Base-by-base conservation (phyloP, 37 sponge, comb jelly and placozoan genomes). In the Haliclona indistincta region DNA sequence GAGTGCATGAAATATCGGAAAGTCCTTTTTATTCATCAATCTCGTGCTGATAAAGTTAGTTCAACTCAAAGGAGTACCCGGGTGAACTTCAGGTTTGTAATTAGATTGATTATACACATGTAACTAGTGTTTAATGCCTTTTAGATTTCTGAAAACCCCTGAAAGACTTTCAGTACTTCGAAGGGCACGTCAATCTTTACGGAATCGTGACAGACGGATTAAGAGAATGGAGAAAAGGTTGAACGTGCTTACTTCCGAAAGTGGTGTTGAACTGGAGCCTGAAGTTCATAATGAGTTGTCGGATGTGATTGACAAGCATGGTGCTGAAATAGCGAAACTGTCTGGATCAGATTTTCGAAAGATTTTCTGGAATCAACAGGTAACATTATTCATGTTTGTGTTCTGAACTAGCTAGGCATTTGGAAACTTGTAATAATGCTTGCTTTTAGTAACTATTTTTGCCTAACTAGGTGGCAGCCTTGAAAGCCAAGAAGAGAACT, bases 311-410 rank as follows among this genome's bases (percentile, higher is more conserved):
- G n/a, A 58, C 11, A 26, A 58, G 26, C 11, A 58, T 25, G n/a
- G 28, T n/a, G 13, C 22, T 2, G 4, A 68, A 3, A 68, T 68
- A 2, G 15, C 34, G 13, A 5, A 29, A 2, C 20, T 68, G 6
- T 15, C 69, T 39, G 43, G 2, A 23, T 4, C 43, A 4, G 30
- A 37, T 7, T 68, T 68, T 40, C 2, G 45, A 42, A 68, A 43
- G 7, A 2, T 68, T 39, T 68, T 68, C 43, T 68, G 69, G 69
- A 43, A 68, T 2, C 69, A 68, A 42, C 43, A 41, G 43, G 4
- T 68, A 6, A n/a, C 7, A 25, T n/a, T n/a, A 58, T 58, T 58
- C 28, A 25, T n/a, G n/a, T n/a, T n/a, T n/a, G n/a, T n/a, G n/a
- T n/a, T n/a, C n/a, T n/a, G n/a, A n/a, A n/a, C n/a, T n/a, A n/a